Evolutionary conservation across 2,888 invertebrate genomes (phyloP).

Genomic region (Matsumyia berberina): DNA sequence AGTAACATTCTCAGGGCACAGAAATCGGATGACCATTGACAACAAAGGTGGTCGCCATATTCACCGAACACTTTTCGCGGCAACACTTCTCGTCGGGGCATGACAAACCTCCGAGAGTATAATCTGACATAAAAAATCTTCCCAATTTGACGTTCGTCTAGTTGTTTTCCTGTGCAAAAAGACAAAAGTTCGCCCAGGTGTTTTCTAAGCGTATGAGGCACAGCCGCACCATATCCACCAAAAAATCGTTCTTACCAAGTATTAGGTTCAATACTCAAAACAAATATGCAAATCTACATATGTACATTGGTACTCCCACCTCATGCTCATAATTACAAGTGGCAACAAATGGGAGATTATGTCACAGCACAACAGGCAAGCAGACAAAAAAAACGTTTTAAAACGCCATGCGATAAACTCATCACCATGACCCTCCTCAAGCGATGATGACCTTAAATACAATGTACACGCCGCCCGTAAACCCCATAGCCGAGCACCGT

Average conservation of each 20-base stretch:
- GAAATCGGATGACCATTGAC: background rate
- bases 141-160: too few species aligned
- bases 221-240: background rate
- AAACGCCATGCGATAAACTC: background rate
- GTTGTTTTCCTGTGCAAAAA: background rate
- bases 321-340: constrained; percentile 15
- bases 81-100: too few species aligned
- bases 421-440: constrained; percentile 61
- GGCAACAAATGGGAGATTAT: constrained; percentile 30
- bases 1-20: background rate
- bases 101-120: too few species aligned
- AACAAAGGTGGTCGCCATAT: too few species aligned
- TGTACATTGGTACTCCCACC: background rate
- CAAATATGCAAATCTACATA: background rate
- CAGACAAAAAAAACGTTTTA: background rate
- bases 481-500: background rate
- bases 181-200: background rate
- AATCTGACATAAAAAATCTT: too few species aligned
- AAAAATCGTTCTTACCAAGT: constrained; percentile 2
- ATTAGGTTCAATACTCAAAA: background rate
- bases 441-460: constrained; percentile 47
- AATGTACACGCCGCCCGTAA: background rate
- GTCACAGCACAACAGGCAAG: constrained; percentile 1
- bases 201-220: background rate
- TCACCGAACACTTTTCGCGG: too few species aligned